phyloP scores from a whole-genome alignment of 2,113 vertebrate species.

The Malurus alboscapulatus region DNA sequence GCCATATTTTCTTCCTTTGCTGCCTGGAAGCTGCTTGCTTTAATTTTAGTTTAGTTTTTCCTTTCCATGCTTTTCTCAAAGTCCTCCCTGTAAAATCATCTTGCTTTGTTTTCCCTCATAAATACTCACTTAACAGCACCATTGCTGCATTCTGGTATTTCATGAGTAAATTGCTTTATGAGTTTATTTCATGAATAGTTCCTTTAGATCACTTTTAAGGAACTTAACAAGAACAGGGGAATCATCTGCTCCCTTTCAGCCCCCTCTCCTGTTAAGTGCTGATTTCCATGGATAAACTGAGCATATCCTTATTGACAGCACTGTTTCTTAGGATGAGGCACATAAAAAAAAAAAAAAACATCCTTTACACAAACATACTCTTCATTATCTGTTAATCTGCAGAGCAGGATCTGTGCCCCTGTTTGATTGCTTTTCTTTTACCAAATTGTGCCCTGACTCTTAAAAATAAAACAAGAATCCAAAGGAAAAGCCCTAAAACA shows the following conservation, averaged over 20 bases:
- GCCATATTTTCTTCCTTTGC: not conserved
- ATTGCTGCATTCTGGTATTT: not conserved
- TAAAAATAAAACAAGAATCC: conserved; percentile 27
- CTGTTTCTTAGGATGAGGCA: not conserved
- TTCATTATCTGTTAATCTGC: not conserved
- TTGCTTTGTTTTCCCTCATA: not conserved
- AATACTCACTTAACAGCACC: not conserved
- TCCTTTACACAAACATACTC: not conserved
- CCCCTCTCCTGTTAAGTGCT: not conserved
- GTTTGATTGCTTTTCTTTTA: conserved; percentile 18
- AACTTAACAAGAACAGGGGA: not conserved
- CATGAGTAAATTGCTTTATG: not conserved
- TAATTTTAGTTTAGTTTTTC: not conserved
- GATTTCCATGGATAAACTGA: not conserved
- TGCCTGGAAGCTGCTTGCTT: not conserved
- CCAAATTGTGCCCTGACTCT: conserved; percentile 17
- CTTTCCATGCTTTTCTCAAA: not conserved
- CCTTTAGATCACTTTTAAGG: not conserved
- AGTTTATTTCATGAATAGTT: not conserved
- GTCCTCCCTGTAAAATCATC: not conserved
- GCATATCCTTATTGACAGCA: not conserved
- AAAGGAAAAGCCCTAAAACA: not conserved
- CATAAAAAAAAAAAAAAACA: not conserved
- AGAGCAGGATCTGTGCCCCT: not conserved
- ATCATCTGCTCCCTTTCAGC: not conserved